Conservation (phyloP, 1,140 invertebrate species). For the Oncopeltus fasciatus region DNA sequence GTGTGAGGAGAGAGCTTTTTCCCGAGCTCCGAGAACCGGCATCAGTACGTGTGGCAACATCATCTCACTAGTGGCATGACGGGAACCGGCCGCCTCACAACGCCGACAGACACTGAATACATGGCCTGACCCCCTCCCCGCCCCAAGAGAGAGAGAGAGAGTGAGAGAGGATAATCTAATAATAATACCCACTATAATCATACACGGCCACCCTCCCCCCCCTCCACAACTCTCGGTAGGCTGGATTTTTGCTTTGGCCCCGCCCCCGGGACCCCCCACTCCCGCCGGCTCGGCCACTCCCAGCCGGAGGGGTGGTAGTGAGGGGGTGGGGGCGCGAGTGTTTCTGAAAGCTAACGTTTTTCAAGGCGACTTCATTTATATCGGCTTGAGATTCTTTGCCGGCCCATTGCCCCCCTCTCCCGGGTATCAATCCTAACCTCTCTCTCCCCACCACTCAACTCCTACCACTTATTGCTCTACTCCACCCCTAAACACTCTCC, state of each 20-base stretch:
- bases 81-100: neutral
- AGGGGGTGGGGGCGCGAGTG: neutral
- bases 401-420: conserved; percentile 11
- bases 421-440: conserved; percentile 14
- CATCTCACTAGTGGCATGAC: neutral
- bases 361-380: conserved; percentile 17
- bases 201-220: too few species aligned
- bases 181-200: conserved; percentile 21
- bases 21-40: conserved; percentile 5
- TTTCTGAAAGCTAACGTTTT: conserved; percentile 19
- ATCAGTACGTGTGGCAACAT: conserved; percentile 17
- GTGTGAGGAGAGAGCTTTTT: conserved; percentile 5
- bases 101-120: conserved; percentile 15
- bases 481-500: too few species aligned
- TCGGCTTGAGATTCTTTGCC: conserved; percentile 16
- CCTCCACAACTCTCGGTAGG: conserved; percentile 18
- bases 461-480: neutral
- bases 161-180: conserved; percentile 21
- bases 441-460: too few species aligned
- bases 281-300: neutral
- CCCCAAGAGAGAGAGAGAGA: too few species aligned
- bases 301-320: too few species aligned
- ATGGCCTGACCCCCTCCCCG: conserved; percentile 5
- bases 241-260: conserved; percentile 18
- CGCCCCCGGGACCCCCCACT: conserved; percentile 12